Evolutionary conservation across 92 coral and sea anemone species (phyloP), one percentile per base, ranked within the genome.

Genomic region (Siderastrea radians): DNA sequence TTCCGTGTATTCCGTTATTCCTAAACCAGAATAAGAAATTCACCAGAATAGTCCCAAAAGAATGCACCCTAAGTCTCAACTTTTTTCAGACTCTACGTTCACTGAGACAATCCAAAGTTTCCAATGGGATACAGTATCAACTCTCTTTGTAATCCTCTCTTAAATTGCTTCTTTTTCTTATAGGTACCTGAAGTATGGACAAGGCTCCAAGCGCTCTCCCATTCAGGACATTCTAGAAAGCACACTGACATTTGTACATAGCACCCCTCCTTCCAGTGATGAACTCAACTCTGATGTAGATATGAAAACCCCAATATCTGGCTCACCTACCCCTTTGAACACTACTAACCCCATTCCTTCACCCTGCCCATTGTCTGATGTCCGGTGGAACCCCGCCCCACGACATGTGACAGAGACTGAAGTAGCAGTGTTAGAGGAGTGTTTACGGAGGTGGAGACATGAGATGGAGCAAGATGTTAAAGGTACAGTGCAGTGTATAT

Each of bases 401-500:
- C 89, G 98, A 46, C 82, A 59, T 67, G 89, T 95, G 77, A 87
- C 98, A 3, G 91, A 83, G 59, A 17, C 91, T 26, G 98, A 95
- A 68, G 68, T 88, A 61, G 90, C 83, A 3, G 87, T 88, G 12
- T 74, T 93, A 68, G 96, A 92, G 49, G 86, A 61, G 49, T 92
- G 95, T 74, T 51, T 95, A 60, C 86, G 78, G 16, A 88, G 98
- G 19, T 95, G 98, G 98, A 93, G 64, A 62, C 84, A 82, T 38
- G 98, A 95, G 73, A 82, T 95, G 72, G 96, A 93, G 51, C 88
- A 95, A 69, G 98, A 95, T 86, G 88, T 93, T 6, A 79, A 75
- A 90, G 95, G 98, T 92, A 53, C 55, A 71, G 57, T 12, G 68
- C 8, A 2, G 48, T 9, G 45, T 43, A 2, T 10, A 11, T 8